These are phyloP conservation scores for Podarcis cretensis DNA, from an alignment of 2,113 vertebrate genomes.

Conservation along the genomic window DNA sequence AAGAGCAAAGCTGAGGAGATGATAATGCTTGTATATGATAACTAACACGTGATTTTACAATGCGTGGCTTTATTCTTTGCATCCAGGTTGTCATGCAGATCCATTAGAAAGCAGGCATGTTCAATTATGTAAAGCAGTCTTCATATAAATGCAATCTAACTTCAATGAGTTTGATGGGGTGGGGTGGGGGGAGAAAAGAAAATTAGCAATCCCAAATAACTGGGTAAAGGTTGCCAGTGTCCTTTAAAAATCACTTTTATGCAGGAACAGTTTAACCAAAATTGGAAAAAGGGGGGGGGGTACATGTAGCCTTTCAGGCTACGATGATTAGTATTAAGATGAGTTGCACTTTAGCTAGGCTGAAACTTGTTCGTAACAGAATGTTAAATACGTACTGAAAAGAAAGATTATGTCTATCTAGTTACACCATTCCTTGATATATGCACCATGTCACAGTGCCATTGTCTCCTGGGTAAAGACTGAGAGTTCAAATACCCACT, in stretches of 20 bases:
- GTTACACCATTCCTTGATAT: slow-evolving; percentile 97
- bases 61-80: no score
- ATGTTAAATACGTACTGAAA: slow-evolving; percentile 93
- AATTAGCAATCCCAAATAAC: not conserved
- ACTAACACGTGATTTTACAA: not conserved
- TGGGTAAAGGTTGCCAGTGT: slow-evolving; percentile 55
- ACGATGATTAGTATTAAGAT: slow-evolving; percentile 78
- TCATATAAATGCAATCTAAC: not conserved
- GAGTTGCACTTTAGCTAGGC: slow-evolving; percentile 81
- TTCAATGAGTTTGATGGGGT: not conserved
- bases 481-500: slow-evolving; percentile 99
- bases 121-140: not conserved
- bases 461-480: slow-evolving; percentile 99
- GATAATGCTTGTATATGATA: not conserved
- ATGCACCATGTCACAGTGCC: slow-evolving; percentile 95
- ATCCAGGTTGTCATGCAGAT: not conserved
- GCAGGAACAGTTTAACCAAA: slow-evolving; percentile 71
- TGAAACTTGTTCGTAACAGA: slow-evolving; percentile 92
- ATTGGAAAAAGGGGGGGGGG: slow-evolving; percentile 57
- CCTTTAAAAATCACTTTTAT: slow-evolving; percentile 69
- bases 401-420: slow-evolving; percentile 96
- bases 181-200: not conserved
- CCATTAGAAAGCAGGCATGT: slow-evolving; percentile 1
- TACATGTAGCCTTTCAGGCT: slow-evolving; percentile 69
- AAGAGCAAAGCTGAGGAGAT: not conserved